These are phyloP conservation scores for Slavum lentiscoides DNA, from an alignment of 2,888 invertebrate species.

Conservation along the genomic window DNA sequence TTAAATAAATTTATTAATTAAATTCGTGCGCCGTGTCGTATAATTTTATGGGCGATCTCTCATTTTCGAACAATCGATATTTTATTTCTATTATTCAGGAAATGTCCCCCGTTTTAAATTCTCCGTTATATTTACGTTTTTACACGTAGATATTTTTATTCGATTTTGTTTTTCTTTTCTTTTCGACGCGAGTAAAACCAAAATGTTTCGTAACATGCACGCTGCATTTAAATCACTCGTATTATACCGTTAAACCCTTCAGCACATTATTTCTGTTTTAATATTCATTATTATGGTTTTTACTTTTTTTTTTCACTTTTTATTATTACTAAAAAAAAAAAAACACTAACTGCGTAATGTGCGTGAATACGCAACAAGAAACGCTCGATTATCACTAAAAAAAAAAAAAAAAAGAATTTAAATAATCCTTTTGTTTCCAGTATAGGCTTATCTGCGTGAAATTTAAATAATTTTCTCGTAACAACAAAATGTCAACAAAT, in stretches of 20 bases:
- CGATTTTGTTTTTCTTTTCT: neutral
- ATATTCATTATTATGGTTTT: slow-evolving; percentile 17
- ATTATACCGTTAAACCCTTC: neutral
- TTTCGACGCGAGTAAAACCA: neutral
- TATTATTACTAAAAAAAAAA: neutral
- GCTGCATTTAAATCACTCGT: slow-evolving; percentile 21
- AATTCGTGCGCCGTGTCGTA: neutral
- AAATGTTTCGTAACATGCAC: neutral
- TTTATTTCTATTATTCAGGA: neutral
- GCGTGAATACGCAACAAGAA: neutral
- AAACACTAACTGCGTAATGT: too few species aligned
- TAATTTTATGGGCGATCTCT: slow-evolving; percentile 15
- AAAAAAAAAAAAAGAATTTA: neutral
- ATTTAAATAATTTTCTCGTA: slow-evolving; percentile 34
- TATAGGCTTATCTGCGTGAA: slow-evolving; percentile 4
- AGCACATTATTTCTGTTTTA: neutral
- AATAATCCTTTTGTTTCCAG: neutral
- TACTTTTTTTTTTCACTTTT: neutral
- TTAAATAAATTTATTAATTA: neutral
- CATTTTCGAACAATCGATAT: slow-evolving; percentile 10
- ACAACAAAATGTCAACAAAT: neutral
- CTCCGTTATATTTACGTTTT: neutral
- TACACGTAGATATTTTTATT: neutral
- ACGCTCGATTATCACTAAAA: neutral
- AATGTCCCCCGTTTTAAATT: neutral